These are phyloP conservation scores for Triplophysa tibetana DNA, from an alignment of 2,113 vertebrate species.

Conservation along the genomic window DNA sequence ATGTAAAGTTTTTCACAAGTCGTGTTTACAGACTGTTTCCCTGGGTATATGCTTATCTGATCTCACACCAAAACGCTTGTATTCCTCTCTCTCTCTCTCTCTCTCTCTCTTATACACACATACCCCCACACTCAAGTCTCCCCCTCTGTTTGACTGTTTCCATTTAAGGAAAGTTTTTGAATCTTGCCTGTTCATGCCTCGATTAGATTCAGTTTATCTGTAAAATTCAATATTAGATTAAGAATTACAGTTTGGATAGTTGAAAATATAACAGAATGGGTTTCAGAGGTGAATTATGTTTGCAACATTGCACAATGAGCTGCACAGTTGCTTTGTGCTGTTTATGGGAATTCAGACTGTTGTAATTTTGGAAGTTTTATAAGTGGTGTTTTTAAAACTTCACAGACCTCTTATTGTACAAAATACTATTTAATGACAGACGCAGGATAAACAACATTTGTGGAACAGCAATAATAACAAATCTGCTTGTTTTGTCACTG, in stretches of 20 bases:
- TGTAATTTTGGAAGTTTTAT: no score
- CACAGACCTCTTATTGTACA: no score
- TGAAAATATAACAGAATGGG: neutral
- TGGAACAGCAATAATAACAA: no score
- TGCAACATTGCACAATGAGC: neutral
- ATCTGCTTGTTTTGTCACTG: no score
- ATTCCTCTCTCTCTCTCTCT: neutral
- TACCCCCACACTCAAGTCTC: neutral
- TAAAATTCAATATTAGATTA: neutral
- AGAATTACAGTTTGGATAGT: neutral
- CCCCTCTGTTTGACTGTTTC: neutral
- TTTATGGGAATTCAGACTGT: neutral
- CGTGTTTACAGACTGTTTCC: slow-evolving; percentile 42
- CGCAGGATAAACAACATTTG: no score
- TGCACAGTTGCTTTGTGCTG: neutral
- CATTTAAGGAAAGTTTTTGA: slow-evolving; percentile 14
- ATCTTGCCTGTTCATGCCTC: neutral
- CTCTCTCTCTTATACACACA: slow-evolving; percentile 1
- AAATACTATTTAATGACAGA: no score
- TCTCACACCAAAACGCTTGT: slow-evolving; percentile 8
- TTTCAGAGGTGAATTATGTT: slow-evolving; percentile 3
- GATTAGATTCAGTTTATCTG: slow-evolving; percentile 18
- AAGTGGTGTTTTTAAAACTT: no score
- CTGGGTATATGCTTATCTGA: slow-evolving; percentile 36
- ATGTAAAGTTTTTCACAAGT: slow-evolving; percentile 42